Percentiles rank a stretch among this genome's conserved stretches.
Conservation (phyloP, 2,113 vertebrate species). For the Ctenodactylus gundi region DNA sequence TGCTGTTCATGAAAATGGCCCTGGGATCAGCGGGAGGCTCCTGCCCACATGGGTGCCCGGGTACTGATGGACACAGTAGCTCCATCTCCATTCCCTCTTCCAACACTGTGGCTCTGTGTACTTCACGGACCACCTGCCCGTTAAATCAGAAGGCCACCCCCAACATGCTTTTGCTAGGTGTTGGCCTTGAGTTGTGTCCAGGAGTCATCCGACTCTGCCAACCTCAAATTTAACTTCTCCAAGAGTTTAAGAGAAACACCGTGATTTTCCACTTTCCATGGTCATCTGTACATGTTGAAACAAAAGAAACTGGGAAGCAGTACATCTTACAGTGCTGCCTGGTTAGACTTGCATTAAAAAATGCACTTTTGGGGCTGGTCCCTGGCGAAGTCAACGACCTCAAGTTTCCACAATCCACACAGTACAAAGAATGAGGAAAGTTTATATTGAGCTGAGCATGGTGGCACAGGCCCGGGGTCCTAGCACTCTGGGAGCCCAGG, state of each 20-base stretch:
- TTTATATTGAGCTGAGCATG: not conserved
- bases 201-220: slow-evolving; percentile 30
- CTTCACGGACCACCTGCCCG: not conserved
- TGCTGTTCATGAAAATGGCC: not conserved
- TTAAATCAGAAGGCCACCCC: slow-evolving; percentile 25
- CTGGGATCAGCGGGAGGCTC: not conserved
- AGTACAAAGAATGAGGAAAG: not conserved
- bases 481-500: not conserved
- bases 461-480: not conserved
- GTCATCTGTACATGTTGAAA: not conserved
- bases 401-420: not conserved
- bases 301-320: not conserved
- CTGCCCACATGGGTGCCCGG: not conserved
- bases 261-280: slow-evolving; percentile 31
- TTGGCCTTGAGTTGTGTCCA: not conserved
- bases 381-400: not conserved
- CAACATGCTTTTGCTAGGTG: not conserved
- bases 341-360: not conserved
- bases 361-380: not conserved
- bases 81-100: not conserved
- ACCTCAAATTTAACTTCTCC: slow-evolving; percentile 7
- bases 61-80: not conserved
- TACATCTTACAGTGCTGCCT: not conserved
- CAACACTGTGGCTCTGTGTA: not conserved
- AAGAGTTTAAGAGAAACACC: not conserved